Base-by-base conservation (phyloP, 2,888 invertebrate genomes). In the Strigamia transsilvanica region DNA sequence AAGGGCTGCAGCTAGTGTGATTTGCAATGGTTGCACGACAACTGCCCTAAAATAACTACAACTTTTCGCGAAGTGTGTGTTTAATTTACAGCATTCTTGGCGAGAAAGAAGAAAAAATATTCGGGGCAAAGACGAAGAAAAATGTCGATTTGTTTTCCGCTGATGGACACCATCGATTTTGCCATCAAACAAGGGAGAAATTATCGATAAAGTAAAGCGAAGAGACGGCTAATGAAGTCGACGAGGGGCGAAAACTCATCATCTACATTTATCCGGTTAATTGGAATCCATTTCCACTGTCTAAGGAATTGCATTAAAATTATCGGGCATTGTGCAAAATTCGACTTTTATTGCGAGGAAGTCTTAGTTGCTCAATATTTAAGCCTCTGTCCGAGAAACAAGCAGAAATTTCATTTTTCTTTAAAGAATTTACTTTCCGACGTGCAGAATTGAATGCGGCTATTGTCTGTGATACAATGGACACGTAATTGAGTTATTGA, bases 171-270 rank as follows among this genome's bases (percentile, higher is more conserved):
- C 7, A 46, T 46, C 46, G 46, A 46, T 46, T 46, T 46, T 46
- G 46, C 46, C n/a, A 46, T 46, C 46, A 46, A 46, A 46, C 46
- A 46, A 46, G 46, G 15, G 46, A 46, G 46, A 46, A 46, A 46
- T 46, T 46, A 46, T 46, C 46, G 46, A 46, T 46, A 46, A 46
- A 46, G 46, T 46, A 46, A 46, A 46, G 46, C 46, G 46, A 46
- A 46, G n/a, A 46, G 46, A 46, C 15, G 46, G 46, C 46, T 46
- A 46, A 46, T 46, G 46, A 46, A 46, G 46, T 46, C 46, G 46
- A n/a, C 15, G 46, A 46, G 46, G 46, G 46, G 46, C 13, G 46
- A 46, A 46, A 46, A 46, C 46, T 46, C 46, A 46, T 46, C 46
- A 46, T 46, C 46, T 46, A 46, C 46, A 46, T 46, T 46, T 46